Evolutionary conservation across 2,113 vertebrate species (phyloP), one percentile per base, ranked within the genome.

Genomic region (Rhynchomys soricoides): DNA sequence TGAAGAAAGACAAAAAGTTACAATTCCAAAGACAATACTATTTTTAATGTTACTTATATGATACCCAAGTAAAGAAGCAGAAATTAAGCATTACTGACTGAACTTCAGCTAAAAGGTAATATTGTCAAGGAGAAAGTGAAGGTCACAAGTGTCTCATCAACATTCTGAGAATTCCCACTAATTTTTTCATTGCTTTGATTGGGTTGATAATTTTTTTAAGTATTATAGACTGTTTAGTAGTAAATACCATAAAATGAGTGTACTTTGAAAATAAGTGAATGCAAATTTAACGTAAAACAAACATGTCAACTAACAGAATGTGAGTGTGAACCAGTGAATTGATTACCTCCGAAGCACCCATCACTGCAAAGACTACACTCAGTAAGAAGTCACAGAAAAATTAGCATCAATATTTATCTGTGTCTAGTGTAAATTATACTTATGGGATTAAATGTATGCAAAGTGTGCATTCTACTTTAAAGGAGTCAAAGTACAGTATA

Each of bases 211-310:
- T 34, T 37, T 83, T 77, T 16, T 77, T 57, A 81, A 89, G 12
- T 79, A 34, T 4, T n/a, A 73, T 37, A 81, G 16, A 26, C 15
- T 57, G 86, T 73, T 86, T 66, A 93, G 19, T 43, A 78, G 90
- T 85, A 74, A 82, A 62, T 86, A 86, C 21, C 68, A 0, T 40
- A 57, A 87, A 94, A 40, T 70, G 74, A 78, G 68, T 10, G 0
- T 22, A 50, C 45, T 87, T 81, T 73, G 7, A 19, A 90, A 95
- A 64, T 10, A 77, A 43, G 68, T 52, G 70, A 94, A 93, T 91
- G 21, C 48, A 79, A 95, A 90, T 90, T 48, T 78, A 68, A 62
- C 31, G 17, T 62, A 91, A 89, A 93, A 66, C 57, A 66, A 12
- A 68, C 16, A 52, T n/a, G 16, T 3, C 8, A 34, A 78, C 26